Evolutionary conservation across 2,113 vertebrate genomes (phyloP).

Genomic region (Otocyon megalotis): DNA sequence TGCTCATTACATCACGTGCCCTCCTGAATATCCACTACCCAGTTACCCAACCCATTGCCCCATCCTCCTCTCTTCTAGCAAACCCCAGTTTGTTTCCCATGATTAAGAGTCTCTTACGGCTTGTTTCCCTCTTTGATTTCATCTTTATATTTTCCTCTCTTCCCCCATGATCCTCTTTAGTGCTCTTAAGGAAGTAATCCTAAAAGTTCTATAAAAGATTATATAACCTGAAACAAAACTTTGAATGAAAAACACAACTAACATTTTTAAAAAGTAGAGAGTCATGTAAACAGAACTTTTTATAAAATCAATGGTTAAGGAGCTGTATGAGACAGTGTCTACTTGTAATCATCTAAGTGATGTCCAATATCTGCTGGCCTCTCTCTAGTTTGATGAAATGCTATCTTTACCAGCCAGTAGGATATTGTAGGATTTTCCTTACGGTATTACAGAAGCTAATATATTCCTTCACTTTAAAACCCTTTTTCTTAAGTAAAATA

Average conservation of each 20-base stretch:
- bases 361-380: not conserved
- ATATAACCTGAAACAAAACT: not conserved
- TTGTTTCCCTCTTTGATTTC: no score
- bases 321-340: not conserved
- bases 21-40: no score
- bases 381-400: not conserved
- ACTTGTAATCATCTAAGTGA: not conserved
- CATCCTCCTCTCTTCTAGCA: no score
- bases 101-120: no score
- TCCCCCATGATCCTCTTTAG: no score
- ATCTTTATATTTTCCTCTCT: no score
- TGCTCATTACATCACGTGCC: no score
- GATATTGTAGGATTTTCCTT: conserved; percentile 5
- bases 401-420: not conserved
- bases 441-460: not conserved
- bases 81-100: no score
- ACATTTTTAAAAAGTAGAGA: not conserved
- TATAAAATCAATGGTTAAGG: not conserved
- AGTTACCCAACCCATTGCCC: no score
- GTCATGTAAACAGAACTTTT: not conserved
- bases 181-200: not conserved
- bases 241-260: not conserved
- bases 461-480: not conserved
- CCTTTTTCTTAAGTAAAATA: conserved; percentile 4
- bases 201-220: conserved; percentile 40